Evolutionary conservation across 2,888 invertebrate genomes (phyloP).

Genomic region (Lordiphosa andalusiaca): DNA sequence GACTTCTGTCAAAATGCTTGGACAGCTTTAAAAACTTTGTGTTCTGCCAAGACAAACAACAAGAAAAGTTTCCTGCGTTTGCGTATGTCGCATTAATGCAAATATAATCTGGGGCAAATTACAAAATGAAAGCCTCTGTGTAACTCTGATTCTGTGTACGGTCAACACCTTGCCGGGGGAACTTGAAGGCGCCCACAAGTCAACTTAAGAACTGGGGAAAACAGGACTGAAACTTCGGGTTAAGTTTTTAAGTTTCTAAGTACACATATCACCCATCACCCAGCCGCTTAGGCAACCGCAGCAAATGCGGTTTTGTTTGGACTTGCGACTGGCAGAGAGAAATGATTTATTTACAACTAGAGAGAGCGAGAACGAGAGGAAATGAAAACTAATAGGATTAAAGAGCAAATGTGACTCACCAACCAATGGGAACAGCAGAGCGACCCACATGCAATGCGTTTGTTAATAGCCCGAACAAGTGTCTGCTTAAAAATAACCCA

Average conservation of each 20-base stretch:
- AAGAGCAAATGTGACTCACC: slow-evolving; percentile 29
- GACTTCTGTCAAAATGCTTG: slow-evolving; percentile 29
- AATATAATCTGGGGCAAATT: slow-evolving; percentile 57
- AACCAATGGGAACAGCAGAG: slow-evolving; percentile 1
- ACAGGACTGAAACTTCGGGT: slow-evolving; percentile 48
- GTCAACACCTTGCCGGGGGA: slow-evolving; percentile 47
- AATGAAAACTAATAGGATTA: slow-evolving; percentile 34
- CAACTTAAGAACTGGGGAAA: slow-evolving; percentile 34
- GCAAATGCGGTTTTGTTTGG: slow-evolving; percentile 51
- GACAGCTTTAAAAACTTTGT: slow-evolving; percentile 43
- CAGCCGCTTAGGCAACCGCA: slow-evolving; percentile 33
- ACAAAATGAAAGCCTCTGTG: slow-evolving; percentile 53
- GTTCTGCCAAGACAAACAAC: slow-evolving; percentile 26
- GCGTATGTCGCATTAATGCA: slow-evolving; percentile 58
- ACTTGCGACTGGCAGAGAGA: slow-evolving; percentile 37
- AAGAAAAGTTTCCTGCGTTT: slow-evolving; percentile 31
- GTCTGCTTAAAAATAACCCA: slow-evolving; percentile 1
- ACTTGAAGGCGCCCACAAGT: slow-evolving; percentile 55
- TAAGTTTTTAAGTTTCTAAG: slow-evolving; percentile 62
- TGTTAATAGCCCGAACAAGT: slow-evolving; percentile 12
- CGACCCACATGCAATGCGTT: slow-evolving; percentile 13
- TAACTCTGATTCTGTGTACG: neutral
- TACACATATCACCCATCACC: slow-evolving; percentile 57
- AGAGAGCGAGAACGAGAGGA: slow-evolving; percentile 3
- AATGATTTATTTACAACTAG: slow-evolving; percentile 54